Evolutionary conservation across 2,888 invertebrate species (phyloP), one percentile per base, ranked within the genome.

Genomic region (Acanthosoma haemorrhoidale): DNA sequence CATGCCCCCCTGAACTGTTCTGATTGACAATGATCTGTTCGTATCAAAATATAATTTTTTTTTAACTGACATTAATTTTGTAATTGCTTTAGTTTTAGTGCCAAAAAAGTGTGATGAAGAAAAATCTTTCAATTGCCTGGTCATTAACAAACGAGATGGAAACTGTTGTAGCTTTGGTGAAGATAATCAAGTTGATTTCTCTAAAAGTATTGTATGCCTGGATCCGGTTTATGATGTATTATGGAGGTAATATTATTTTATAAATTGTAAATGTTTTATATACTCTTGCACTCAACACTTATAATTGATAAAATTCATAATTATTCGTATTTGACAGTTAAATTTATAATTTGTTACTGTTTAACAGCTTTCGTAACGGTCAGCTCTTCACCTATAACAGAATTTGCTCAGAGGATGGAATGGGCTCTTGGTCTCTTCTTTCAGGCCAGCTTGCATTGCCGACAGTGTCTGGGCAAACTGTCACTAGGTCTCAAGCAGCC

Each of bases 211-310:
- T 21, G 88, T 91, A 0, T 91, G 90, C 77, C 83, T 97, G 76
- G 98, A 98, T 82, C 94, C 96, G 0, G 84, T 91, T 67, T 96
- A 95, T 80, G 94, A 96, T 80, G 90, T 96, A 0, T 82, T 98
- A 1, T 98, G 97, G 97, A 91, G 93, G 76, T 97, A 89, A 31
- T 16, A 21, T 3, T 8, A 43, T 25, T 57, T 21, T 11, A 43
- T 64, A 6, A n/a, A 3, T 25, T 38, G 18, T 25, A 16, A 57
- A 16, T 16, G 6, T 15, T 4, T 41, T 41, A 5, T 41, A 15
- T 16, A 4, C 43, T 41, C 13, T 41, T 16, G 4, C 13, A n/a
- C n/a, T n/a, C n/a, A n/a, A n/a, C n/a, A n/a, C 9, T 32, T 32
- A 32, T 32, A 32, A 32, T 32, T 32, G 32, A 6, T 32, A 32